Conservation (phyloP, 2,888 invertebrate genomes). For the Ochropleura leucogaster region DNA sequence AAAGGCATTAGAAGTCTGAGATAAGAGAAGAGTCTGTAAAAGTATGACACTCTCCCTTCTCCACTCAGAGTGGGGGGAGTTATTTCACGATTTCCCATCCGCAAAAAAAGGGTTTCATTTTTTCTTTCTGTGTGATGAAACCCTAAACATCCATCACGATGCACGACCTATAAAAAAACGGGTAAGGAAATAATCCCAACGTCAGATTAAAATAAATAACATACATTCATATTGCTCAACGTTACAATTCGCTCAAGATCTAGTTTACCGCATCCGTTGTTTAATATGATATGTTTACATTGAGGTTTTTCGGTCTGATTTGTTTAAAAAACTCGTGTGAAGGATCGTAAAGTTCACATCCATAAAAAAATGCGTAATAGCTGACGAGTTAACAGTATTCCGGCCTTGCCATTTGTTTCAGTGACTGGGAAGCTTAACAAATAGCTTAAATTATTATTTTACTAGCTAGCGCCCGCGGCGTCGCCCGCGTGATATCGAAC, state of each 20-base stretch:
- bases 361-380: slow-evolving; percentile 37
- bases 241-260: slow-evolving; percentile 39
- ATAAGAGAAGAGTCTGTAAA: too few relatives aligned
- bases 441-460: slow-evolving; percentile 2
- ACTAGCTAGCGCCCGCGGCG: too few relatives aligned
- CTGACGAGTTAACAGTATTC: background rate
- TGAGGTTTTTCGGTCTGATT: slow-evolving; percentile 48
- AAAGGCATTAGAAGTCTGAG: too few relatives aligned
- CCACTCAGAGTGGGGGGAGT: too few relatives aligned
- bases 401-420: background rate
- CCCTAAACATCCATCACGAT: background rate
- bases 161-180: background rate
- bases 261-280: slow-evolving; percentile 61
- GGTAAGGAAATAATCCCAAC: slow-evolving; percentile 7
- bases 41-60: too few relatives aligned
- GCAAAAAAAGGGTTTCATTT: too few relatives aligned
- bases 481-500: too few relatives aligned
- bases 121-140: too few relatives aligned
- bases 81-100: too few relatives aligned
- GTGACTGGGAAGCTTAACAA: background rate
- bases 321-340: slow-evolving; percentile 26
- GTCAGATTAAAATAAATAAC: slow-evolving; percentile 35
- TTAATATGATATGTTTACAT: slow-evolving; percentile 51
- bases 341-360: slow-evolving; percentile 33
- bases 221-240: slow-evolving; percentile 22